Evolutionary conservation across 2,888 invertebrate genomes (phyloP).

Genomic region (Helobdella robusta): DNA sequence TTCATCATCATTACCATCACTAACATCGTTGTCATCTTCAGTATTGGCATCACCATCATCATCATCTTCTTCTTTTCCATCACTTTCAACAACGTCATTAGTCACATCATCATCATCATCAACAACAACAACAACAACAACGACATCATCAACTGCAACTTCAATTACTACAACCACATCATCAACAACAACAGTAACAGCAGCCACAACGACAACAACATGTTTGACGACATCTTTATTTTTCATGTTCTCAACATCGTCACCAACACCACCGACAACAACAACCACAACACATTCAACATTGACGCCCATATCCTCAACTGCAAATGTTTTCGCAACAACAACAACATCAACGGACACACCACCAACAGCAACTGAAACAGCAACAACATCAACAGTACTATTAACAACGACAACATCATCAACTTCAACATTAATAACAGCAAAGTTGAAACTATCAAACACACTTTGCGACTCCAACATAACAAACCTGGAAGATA

Average conservation of each 20-base stretch:
- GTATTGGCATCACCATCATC: background rate
- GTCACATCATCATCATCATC: conserved; percentile 1
- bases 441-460: background rate
- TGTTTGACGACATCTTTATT: background rate
- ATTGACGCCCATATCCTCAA: no score
- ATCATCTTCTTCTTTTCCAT: conserved; percentile 1
- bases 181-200: background rate
- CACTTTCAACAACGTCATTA: background rate
- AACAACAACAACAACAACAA: background rate
- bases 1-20: no score
- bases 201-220: background rate
- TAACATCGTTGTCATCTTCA: background rate
- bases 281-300: background rate
- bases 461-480: background rate
- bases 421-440: background rate
- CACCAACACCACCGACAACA: background rate
- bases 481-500: conserved; percentile 26
- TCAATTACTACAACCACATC: background rate
- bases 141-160: conserved; percentile 10
- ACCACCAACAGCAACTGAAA: no score
- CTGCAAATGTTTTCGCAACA: background rate
- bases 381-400: background rate
- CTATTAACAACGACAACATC: background rate
- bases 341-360: background rate
- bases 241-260: background rate